phyloP scores from a whole-genome alignment of 2,888 invertebrate genomes.

The Callyntrura sp. region DNA sequence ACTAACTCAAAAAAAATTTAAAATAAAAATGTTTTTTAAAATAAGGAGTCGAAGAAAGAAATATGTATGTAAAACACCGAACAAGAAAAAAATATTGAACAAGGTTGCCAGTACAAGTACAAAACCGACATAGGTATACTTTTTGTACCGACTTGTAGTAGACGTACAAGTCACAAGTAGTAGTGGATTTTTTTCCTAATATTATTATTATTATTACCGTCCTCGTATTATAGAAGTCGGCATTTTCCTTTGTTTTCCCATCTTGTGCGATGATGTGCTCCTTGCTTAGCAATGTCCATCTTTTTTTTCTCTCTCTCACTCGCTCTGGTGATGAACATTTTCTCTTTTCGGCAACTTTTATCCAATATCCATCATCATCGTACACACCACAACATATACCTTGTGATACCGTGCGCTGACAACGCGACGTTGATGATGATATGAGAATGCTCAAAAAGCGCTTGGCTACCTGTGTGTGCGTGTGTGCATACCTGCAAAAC shows the following conservation, averaged over 20 bases:
- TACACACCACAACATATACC: background rate
- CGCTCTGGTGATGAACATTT: conserved; percentile 71
- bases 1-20: conserved; percentile 52
- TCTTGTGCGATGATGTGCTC: too few relatives aligned
- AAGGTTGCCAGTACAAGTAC: too few relatives aligned
- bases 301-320: too few relatives aligned
- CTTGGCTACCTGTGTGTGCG: background rate
- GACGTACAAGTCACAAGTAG: conserved; percentile 5
- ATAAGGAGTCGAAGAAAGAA: conserved; percentile 59
- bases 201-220: too few relatives aligned
- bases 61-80: background rate
- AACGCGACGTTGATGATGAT: background rate
- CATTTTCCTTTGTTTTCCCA: conserved; percentile 47
- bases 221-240: conserved; percentile 55
- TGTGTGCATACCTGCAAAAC: background rate
- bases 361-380: conserved; percentile 54
- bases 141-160: background rate
- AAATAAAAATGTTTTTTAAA: conserved; percentile 52
- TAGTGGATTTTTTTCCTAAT: background rate
- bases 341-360: conserved; percentile 72
- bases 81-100: background rate
- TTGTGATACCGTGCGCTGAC: too few relatives aligned
- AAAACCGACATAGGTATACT: too few relatives aligned
- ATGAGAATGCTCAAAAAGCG: background rate
- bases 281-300: conserved; percentile 54